Evolutionary conservation across 2,888 invertebrate genomes (phyloP).

Genomic region (Iselma pallidipennis): DNA sequence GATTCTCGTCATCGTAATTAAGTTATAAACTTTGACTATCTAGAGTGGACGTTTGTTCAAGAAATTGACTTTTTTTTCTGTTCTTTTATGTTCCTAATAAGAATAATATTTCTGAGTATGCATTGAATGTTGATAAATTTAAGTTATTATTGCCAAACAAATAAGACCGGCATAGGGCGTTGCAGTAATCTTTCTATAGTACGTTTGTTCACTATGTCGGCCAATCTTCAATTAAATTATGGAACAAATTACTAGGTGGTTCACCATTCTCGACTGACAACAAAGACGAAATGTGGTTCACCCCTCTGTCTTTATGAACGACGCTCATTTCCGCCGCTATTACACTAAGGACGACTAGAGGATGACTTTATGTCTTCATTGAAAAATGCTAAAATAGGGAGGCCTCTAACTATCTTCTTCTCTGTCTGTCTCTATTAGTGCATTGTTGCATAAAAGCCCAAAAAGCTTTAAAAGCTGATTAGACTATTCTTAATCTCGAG

Average conservation of each 20-base stretch:
- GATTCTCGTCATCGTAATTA: constrained; percentile 27
- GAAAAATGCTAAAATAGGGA: not conserved
- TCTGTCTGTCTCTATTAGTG: not conserved
- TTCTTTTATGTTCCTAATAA: too few relatives aligned
- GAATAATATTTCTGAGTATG: too few relatives aligned
- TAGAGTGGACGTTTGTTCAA: not conserved
- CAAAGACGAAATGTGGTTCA: not conserved
- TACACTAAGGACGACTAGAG: not conserved
- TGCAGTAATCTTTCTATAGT: too few relatives aligned
- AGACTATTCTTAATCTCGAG: not conserved
- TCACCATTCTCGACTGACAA: not conserved
- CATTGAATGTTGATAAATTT: too few relatives aligned
- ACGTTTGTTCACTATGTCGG: not conserved
- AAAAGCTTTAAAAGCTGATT: not conserved
- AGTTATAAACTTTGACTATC: constrained; percentile 33
- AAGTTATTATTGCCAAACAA: too few relatives aligned
- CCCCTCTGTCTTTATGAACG: not conserved
- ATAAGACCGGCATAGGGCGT: too few relatives aligned
- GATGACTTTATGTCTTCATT: not conserved
- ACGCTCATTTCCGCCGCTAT: not conserved
- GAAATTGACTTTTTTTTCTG: too few relatives aligned
- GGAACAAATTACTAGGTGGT: not conserved
- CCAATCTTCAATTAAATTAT: not conserved
- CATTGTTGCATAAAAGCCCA: not conserved
- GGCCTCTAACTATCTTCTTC: not conserved